Percentiles rank a stretch among this genome's conserved stretches.
phyloP scores from a whole-genome alignment of 2,113 vertebrate species.

The Mus musculus region GRCm39 chr11:48143501-48144000 shows the following conservation, averaged over 20 bases:
- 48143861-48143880: background rate
- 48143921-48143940: background rate
- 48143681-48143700: background rate
- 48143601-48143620: background rate
- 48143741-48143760: background rate
- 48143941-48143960: background rate
- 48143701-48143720: background rate
- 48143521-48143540: background rate
- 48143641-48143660: slow-evolving; percentile 26
- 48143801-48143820: background rate
- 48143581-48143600: background rate
- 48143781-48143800: background rate
- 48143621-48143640: slow-evolving; percentile 29
- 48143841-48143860: background rate
- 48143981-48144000: slow-evolving; percentile 45
- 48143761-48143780: background rate
- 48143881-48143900: background rate
- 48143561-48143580: background rate
- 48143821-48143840: background rate
- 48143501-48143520: background rate
- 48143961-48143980: background rate
- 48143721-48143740: background rate
- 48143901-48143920: background rate
- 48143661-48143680: background rate
- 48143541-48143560: background rate